Conservation (phyloP, 1,140 invertebrate genomes). For the Cataglyphis hispanica region DNA sequence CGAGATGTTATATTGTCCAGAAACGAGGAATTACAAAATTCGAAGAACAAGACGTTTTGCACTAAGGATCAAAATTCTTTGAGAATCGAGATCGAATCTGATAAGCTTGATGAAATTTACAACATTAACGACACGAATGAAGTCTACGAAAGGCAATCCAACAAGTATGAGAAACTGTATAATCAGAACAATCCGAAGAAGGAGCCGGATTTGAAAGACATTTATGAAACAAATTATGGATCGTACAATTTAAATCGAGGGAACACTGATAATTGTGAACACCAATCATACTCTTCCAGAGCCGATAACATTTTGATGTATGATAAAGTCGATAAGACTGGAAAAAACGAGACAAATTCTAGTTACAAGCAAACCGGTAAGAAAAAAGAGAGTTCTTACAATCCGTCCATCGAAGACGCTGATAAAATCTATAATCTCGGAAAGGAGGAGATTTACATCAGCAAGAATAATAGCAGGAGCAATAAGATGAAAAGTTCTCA, state of each 20-base stretch:
- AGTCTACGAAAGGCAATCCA: conserved; percentile 65
- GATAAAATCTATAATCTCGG: conserved; percentile 83
- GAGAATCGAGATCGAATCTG: conserved; percentile 7
- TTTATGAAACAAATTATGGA: conserved; percentile 69
- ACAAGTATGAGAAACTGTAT: conserved; percentile 74
- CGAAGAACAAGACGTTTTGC: conserved; percentile 77
- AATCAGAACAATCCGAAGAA: conserved; percentile 27
- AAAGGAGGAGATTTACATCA: conserved; percentile 71
- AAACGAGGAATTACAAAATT: conserved; percentile 72
- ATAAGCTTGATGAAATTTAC: conserved; percentile 62
- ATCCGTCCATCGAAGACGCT: conserved; percentile 81
- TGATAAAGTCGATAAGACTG: conserved; percentile 58
- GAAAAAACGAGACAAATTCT: conserved; percentile 72
- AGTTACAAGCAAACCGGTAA: conserved; percentile 70
- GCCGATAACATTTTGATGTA: conserved; percentile 17
- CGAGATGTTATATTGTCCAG: conserved; percentile 39
- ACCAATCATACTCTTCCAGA: conserved; percentile 3
- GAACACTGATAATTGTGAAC: neutral
- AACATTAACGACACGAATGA: conserved; percentile 36
- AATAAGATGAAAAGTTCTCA: conserved; percentile 46
- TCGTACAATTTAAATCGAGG: conserved; percentile 66
- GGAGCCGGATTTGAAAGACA: conserved; percentile 26
- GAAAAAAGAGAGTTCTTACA: conserved; percentile 70
- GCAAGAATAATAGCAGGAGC: conserved; percentile 71
- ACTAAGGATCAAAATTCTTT: conserved; percentile 28